These are phyloP conservation scores for Danio tinwini DNA, from an alignment of 2,797 vertebrate species.

Conservation along the genomic window DNA sequence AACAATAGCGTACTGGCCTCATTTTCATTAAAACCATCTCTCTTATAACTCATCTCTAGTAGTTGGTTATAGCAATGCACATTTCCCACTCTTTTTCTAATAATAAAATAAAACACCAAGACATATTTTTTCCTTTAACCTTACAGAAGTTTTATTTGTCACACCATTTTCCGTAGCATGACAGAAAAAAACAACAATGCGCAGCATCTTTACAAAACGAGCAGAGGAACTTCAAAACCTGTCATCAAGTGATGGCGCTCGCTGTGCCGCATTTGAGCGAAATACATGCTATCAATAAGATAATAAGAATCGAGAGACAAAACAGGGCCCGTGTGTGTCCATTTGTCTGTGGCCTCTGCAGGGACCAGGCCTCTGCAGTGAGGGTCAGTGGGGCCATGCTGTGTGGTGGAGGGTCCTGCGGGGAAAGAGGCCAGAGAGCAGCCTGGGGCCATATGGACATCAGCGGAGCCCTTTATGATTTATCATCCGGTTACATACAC, in stretches of 20 bases:
- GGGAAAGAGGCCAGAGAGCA: slow-evolving; percentile 57
- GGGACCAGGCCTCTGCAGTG: slow-evolving; percentile 53
- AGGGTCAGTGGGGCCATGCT: slow-evolving; percentile 61
- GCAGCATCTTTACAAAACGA: slow-evolving; percentile 22
- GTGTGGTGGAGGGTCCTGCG: slow-evolving; percentile 50
- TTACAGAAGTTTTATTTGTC: slow-evolving; percentile 28
- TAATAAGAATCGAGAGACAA: slow-evolving; percentile 14
- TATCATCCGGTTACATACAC: slow-evolving; percentile 51
- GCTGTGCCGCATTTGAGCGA: slow-evolving; percentile 26
- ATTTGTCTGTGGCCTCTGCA: slow-evolving; percentile 54
- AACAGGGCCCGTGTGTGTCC: slow-evolving; percentile 8
- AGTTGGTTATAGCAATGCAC: too few species aligned
- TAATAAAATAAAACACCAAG: neutral
- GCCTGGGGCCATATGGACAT: slow-evolving; percentile 61
- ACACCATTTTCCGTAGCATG: slow-evolving; percentile 23
- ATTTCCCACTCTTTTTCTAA: neutral
- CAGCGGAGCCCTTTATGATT: slow-evolving; percentile 54
- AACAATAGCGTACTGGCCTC: too few species aligned
- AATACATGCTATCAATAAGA: slow-evolving; percentile 36
- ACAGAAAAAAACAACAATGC: neutral
- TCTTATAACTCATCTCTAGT: too few species aligned
- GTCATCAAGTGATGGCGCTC: slow-evolving; percentile 20
- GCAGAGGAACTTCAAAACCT: slow-evolving; percentile 24
- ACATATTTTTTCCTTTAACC: slow-evolving; percentile 22
- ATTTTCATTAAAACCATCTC: too few species aligned